Conservation (phyloP, 2,888 invertebrate genomes). For the Drosophila emarginata region DNA sequence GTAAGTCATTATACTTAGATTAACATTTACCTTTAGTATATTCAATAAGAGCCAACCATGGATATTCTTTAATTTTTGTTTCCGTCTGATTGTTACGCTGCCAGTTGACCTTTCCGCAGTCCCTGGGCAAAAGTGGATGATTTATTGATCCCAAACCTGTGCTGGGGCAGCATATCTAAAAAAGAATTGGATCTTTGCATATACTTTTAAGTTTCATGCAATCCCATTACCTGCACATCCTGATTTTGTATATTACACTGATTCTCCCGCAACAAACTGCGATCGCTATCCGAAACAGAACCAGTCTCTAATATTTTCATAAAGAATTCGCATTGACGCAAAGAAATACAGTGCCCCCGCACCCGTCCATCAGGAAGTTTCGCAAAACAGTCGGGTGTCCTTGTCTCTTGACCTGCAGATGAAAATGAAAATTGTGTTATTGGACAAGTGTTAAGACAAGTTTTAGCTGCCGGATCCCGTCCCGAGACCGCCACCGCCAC, state of each 20-base stretch:
- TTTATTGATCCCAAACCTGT: slow-evolving; percentile 27
- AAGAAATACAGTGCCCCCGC: slow-evolving; percentile 44
- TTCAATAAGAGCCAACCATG: slow-evolving; percentile 64
- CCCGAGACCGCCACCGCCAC: slow-evolving; percentile 11
- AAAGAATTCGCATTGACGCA: slow-evolving; percentile 54
- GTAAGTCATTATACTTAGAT: neutral
- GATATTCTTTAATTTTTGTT: slow-evolving; percentile 60
- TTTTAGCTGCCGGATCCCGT: slow-evolving; percentile 25
- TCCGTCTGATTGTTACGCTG: slow-evolving; percentile 42
- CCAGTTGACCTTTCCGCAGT: slow-evolving; percentile 55
- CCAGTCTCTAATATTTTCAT: slow-evolving; percentile 43
- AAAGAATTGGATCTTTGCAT: neutral
- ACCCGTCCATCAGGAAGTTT: slow-evolving; percentile 22
- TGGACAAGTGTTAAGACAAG: slow-evolving; percentile 29
- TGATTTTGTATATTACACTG: slow-evolving; percentile 40
- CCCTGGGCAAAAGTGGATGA: slow-evolving; percentile 51
- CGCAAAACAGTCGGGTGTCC: slow-evolving; percentile 38
- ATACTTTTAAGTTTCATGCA: neutral
- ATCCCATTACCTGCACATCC: slow-evolving; percentile 39
- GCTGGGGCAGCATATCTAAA: slow-evolving; percentile 63
- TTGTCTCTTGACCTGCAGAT: slow-evolving; percentile 38
- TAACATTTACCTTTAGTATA: slow-evolving; percentile 48
- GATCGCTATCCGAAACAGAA: slow-evolving; percentile 35
- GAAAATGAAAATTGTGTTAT: slow-evolving; percentile 5
- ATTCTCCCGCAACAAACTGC: slow-evolving; percentile 51